Base-by-base conservation (phyloP, 2,888 invertebrate species). In the Drosophila meridiana region DNA sequence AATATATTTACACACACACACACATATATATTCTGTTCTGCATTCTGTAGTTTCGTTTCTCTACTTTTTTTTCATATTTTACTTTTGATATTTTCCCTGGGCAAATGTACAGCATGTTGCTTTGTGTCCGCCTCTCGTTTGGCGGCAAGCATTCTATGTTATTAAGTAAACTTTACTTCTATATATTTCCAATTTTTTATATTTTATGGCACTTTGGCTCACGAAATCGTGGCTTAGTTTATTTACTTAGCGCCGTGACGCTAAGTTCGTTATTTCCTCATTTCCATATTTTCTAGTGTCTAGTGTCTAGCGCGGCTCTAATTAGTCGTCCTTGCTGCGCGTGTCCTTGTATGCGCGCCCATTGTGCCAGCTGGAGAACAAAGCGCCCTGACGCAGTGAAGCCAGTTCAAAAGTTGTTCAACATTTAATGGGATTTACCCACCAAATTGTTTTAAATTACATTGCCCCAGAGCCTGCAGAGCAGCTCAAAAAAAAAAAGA, bases 91-190 rank as follows among this genome's bases (percentile, higher is more conserved):
- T 79, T 77, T 79, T 79, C 62, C 34, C 75, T 68, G 77, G 78
- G 87, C 72, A 85, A 87, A 85, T 82, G 84, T 82, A 73, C 87
- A 62, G 80, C 69, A 83, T 73, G 72, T 80, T 78, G 78, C 76
- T 83, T 85, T 78, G 66, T 82, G 67, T 56, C 66, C 47, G 67
- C 47, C 47, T 64, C 73, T 66, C 38, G 20, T 45, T 60, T 34
- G 26, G 40, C n/a, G 32, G 50, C 58, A 4, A 34, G 50, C 32
- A 34, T 52, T 47, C 53, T 43, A 38, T 70, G 48, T 14, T 53
- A 68, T 57, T 47, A 52, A 56, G 34, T 66, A 57, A 28, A 57
- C 61, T 56, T 36, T 32, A 13, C 53, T 66, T 42, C 55, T 48
- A 52, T 53, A 50, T 52, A 45, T 58, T 36, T 48, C 5, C 30